phyloP scores from a whole-genome alignment of 2,888 invertebrate genomes.

The Agrochola macilenta region DNA sequence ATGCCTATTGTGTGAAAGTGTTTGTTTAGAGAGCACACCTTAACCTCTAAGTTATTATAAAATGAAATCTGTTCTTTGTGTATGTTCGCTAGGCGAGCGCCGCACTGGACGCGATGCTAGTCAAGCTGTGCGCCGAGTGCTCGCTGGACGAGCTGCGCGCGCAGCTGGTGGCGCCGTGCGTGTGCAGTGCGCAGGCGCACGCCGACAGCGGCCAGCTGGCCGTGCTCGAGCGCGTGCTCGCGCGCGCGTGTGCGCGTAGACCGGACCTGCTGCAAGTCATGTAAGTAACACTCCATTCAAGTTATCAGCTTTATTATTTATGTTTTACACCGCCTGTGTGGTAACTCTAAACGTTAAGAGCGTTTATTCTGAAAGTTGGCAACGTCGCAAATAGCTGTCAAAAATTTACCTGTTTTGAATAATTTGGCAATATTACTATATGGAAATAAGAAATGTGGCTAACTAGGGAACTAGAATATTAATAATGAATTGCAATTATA shows the following conservation, averaged over 20 bases:
- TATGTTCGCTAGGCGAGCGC: slow-evolving; percentile 71
- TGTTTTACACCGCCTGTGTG: no score
- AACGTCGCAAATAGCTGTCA: no score
- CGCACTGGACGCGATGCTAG: slow-evolving; percentile 75
- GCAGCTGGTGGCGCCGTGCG: slow-evolving; percentile 73
- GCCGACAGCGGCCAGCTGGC: slow-evolving; percentile 69
- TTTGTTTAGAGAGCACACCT: no score
- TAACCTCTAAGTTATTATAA: no score
- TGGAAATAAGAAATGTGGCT: no score
- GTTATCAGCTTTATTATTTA: not conserved
- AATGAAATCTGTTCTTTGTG: not conserved
- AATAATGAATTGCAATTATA: no score
- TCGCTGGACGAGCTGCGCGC: slow-evolving; percentile 55
- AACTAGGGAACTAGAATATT: no score
- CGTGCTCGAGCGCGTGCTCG: slow-evolving; percentile 76
- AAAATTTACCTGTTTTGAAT: no score
- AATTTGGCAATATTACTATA: no score
- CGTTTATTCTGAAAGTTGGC: no score
- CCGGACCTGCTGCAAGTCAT: slow-evolving; percentile 71
- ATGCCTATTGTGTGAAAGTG: no score
- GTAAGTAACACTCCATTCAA: slow-evolving; percentile 58
- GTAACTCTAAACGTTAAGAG: no score
- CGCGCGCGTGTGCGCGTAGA: slow-evolving; percentile 72
- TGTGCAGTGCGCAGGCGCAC: slow-evolving; percentile 53
- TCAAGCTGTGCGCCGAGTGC: slow-evolving; percentile 65